Evolutionary conservation across 2,797 vertebrate species (phyloP).

Genomic region (Anomalospiza imberbis): DNA sequence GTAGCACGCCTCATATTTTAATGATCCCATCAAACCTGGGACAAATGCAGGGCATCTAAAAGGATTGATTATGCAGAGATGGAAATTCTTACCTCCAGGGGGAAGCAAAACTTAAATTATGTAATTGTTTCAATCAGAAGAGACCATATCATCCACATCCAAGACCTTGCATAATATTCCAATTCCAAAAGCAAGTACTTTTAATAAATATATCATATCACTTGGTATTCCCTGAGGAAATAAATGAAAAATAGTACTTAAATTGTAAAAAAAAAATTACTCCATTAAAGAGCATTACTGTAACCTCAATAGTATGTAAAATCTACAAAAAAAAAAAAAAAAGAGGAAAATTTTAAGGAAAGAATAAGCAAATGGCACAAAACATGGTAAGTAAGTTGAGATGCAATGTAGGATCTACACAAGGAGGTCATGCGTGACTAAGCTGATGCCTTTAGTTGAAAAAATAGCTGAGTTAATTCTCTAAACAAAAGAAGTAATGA

Average conservation of each 20-base stretch:
- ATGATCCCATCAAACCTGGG: accelerated
- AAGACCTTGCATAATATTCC: not conserved
- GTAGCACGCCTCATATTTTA: not conserved
- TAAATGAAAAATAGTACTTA: not conserved
- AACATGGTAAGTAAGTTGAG: not conserved
- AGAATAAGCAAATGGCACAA: not conserved
- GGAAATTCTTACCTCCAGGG: slow-evolving; percentile 59
- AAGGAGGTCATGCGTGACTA: not conserved
- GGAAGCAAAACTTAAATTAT: slow-evolving; percentile 65
- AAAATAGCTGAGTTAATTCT: not conserved
- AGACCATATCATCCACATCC: not conserved
- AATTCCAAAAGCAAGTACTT: slow-evolving; percentile 4
- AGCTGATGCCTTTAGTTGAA: not conserved
- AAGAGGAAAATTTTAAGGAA: not conserved
- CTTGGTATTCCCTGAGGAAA: not conserved
- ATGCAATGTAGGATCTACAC: not conserved
- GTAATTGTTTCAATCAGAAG: slow-evolving; percentile 47
- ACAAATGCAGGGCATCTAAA: not conserved
- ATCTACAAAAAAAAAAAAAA: not conserved
- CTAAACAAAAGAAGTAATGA: not conserved
- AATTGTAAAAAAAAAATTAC: not conserved
- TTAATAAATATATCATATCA: not conserved
- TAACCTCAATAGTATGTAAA: not conserved
- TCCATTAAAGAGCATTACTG: not conserved
- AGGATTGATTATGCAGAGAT: slow-evolving; percentile 4